A percentile compares a stretch with the other conserved stretches of the same genome.
These are phyloP conservation scores for Mythimna ferrago DNA, from an alignment of 2,888 invertebrate species.

Conservation along the genomic window DNA sequence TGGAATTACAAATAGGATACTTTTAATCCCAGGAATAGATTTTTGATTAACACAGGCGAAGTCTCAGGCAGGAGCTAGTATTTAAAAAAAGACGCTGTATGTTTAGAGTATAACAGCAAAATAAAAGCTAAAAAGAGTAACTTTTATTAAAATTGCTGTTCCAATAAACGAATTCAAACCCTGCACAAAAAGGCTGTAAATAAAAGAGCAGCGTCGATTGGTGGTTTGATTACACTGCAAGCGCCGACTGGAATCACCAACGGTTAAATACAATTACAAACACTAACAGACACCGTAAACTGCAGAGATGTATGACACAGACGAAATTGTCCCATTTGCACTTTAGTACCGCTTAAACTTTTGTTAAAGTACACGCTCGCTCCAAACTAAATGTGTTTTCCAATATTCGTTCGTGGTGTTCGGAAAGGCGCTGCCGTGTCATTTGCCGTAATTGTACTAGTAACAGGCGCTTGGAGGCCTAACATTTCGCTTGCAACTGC, in stretches of 20 bases:
- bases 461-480: constrained; percentile 76
- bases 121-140: constrained; percentile 23
- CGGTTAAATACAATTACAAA: constrained; percentile 65
- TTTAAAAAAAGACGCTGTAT: background rate
- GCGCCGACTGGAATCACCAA: constrained; percentile 47
- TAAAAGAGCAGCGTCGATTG: constrained; percentile 59
- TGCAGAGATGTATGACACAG: constrained; percentile 65
- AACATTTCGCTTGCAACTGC: constrained; percentile 71
- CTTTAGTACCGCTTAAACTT: constrained; percentile 66
- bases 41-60: no score
- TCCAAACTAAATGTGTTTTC: constrained; percentile 67
- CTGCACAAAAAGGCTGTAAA: constrained; percentile 39
- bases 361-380: constrained; percentile 63
- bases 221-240: constrained; percentile 61
- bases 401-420: constrained; percentile 66
- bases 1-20: no score
- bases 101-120: background rate
- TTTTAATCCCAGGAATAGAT: no score
- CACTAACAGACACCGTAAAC: constrained; percentile 61
- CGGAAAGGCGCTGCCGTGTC: constrained; percentile 72
- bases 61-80: background rate
- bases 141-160: constrained; percentile 48
- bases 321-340: constrained; percentile 67
- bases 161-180: constrained; percentile 42
- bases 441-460: constrained; percentile 79